Evolutionary conservation across 1,140 invertebrate species (phyloP).

Genomic region (Drosophila gunungcola): DNA sequence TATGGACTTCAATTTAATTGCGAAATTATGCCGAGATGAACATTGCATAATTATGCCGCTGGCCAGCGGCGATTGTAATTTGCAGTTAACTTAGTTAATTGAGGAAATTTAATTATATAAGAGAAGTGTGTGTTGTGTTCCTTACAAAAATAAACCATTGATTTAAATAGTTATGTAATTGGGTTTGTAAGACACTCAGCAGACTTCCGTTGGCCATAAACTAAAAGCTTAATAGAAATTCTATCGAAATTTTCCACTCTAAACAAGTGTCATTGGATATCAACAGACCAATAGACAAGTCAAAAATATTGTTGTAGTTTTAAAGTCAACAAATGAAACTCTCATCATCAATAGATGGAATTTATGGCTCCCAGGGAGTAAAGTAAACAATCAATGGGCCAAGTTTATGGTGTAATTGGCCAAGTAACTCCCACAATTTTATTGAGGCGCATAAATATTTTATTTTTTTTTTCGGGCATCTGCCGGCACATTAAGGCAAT

Average conservation of each 20-base stretch:
- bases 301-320: slow-evolving; percentile 17
- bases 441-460: slow-evolving; percentile 57
- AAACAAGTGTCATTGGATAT: slow-evolving; percentile 39
- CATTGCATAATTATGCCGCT: slow-evolving; percentile 38
- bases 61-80: slow-evolving; percentile 21
- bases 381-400: slow-evolving; percentile 46
- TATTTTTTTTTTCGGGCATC: slow-evolving; percentile 49
- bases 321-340: slow-evolving; percentile 25
- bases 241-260: slow-evolving; percentile 18
- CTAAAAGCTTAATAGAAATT: slow-evolving; percentile 15
- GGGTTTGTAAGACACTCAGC: neutral
- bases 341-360: slow-evolving; percentile 33
- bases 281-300: slow-evolving; percentile 24
- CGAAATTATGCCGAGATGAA: slow-evolving; percentile 36
- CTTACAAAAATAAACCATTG: slow-evolving; percentile 1
- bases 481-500: slow-evolving; percentile 45
- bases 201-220: slow-evolving; percentile 4
- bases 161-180: neutral
- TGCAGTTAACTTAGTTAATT: slow-evolving; percentile 46
- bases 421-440: slow-evolving; percentile 71
- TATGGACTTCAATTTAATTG: slow-evolving; percentile 52
- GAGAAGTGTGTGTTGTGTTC: neutral
- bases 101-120: slow-evolving; percentile 19
- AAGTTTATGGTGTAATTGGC: slow-evolving; percentile 65
- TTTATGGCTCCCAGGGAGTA: slow-evolving; percentile 20